These are phyloP conservation scores for Vultur gryphus DNA, from an alignment of 2,797 vertebrate genomes.

Conservation along the genomic window DNA sequence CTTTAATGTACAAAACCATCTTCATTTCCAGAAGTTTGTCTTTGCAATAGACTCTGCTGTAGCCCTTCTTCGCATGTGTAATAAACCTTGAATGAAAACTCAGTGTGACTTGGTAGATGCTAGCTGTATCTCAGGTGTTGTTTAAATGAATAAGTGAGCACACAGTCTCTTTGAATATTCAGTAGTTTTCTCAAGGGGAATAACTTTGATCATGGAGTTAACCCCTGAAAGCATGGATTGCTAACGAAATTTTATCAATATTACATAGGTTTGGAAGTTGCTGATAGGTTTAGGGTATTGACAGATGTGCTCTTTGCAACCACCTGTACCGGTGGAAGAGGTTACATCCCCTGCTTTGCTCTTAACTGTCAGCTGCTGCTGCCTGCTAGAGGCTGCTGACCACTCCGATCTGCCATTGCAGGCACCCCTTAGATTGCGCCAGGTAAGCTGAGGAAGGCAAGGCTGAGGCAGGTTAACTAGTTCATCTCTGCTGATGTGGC, in stretches of 20 bases:
- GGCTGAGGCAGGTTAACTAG: not conserved
- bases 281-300: not conserved
- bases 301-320: not conserved
- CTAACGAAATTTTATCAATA: not conserved
- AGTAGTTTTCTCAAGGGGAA: not conserved
- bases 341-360: not conserved
- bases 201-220: not conserved
- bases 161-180: not conserved
- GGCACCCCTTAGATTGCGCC: not conserved
- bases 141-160: not conserved
- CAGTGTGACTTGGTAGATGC: not conserved
- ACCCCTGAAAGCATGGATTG: not conserved
- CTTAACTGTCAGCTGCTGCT: not conserved
- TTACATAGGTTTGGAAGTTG: not conserved
- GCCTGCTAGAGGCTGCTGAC: not conserved
- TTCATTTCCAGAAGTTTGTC: not conserved
- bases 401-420: not conserved
- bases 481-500: not conserved
- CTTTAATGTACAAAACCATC: not conserved
- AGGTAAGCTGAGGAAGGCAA: not conserved
- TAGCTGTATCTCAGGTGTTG: not conserved
- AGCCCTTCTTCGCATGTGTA: not conserved
- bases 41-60: not conserved
- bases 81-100: not conserved
- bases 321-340: not conserved